Evolutionary conservation across 2,113 vertebrate genomes (phyloP), one percentile per base, ranked within the genome.

Genomic region (Chamaetylas fuelleborni): DNA sequence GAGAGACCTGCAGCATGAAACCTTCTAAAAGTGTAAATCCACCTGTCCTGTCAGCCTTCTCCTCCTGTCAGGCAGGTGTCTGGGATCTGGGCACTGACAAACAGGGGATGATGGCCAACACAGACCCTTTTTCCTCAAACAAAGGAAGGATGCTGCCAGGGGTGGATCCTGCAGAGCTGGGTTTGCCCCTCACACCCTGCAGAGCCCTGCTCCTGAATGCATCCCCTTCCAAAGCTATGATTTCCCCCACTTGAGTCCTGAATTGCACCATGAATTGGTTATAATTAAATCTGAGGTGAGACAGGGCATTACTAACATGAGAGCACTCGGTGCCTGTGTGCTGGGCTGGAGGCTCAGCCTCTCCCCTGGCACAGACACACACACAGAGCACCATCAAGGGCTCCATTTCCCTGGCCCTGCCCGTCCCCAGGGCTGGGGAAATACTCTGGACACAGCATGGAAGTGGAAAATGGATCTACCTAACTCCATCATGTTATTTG

Each of bases 381-480:
- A 54, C 48, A 23, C 12, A 33, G 51, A n/a, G 8, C 3, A 17
- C 40, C 29, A 14, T 0, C 5, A 45, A 43, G 42, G 81, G 29
- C 24, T 47, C n/a, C 48, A 25, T 31, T 43, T 73, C 73, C 69
- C 33, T 26, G 42, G 7, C 33, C 24, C 31, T 5, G 17, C 33
- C n/a, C 17, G n/a, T 69, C 40, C 50, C 29, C 2, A 0, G 23
- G 57, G 51, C 57, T 48, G 24, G 64, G 50, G 43, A 70, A 60
- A 36, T 29, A 4, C 6, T 1, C 22, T 29, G 28, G 47, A 29
- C 18, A 40, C 0, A 0, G 25, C 22, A 2, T 0, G 3, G 17
- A 29, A 10, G 6, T 6, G 60, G 22, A 50, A 78, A 18, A 12
- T 25, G 31, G 14, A 42, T 40, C 12, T 53, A 4, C 19, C 4